These are phyloP conservation scores for Alectoris magna DNA, from an alignment of 2,797 vertebrate species.

Conservation along the genomic window DNA sequence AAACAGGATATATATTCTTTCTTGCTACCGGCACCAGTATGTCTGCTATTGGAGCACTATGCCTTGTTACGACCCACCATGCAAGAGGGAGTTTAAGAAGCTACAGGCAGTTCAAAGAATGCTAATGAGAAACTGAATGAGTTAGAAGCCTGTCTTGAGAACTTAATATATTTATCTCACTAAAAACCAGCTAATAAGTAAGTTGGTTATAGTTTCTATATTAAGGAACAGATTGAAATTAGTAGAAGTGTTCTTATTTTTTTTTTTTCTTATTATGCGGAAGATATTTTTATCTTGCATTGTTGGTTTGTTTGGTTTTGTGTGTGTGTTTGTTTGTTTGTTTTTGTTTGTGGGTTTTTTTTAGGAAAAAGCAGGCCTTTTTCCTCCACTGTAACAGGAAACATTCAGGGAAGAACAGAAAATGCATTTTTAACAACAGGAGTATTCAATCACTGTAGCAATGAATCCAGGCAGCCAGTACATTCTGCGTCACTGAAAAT, in stretches of 20 bases:
- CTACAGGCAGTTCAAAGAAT: not conserved
- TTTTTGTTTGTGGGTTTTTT: not conserved
- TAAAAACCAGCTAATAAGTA: not conserved
- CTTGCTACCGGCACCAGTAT: not conserved
- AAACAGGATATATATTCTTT: not conserved
- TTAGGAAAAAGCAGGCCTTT: not conserved
- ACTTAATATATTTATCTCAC: not conserved
- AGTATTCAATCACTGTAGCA: not conserved
- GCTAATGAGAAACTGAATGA: not conserved
- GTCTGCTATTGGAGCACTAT: not conserved
- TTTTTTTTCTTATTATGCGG: too few species aligned
- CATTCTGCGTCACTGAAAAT: constrained; percentile 15
- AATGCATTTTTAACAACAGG: not conserved
- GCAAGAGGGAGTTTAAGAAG: not conserved
- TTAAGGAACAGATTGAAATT: not conserved
- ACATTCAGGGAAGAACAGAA: not conserved
- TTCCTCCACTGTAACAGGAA: not conserved
- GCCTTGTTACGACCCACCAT: not conserved
- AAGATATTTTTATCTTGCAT: not conserved
- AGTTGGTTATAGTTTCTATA: not conserved
- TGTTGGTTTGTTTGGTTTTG: not conserved
- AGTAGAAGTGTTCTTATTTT: not conserved
- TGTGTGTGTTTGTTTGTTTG: too few species aligned
- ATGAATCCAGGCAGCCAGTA: not conserved
- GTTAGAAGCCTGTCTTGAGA: not conserved